A percentile compares a stretch with the other conserved stretches of the same genome.
These are phyloP conservation scores for Botrylloides violaceus DNA, from an alignment of 23 tunicate genomes.

Conservation along the genomic window DNA sequence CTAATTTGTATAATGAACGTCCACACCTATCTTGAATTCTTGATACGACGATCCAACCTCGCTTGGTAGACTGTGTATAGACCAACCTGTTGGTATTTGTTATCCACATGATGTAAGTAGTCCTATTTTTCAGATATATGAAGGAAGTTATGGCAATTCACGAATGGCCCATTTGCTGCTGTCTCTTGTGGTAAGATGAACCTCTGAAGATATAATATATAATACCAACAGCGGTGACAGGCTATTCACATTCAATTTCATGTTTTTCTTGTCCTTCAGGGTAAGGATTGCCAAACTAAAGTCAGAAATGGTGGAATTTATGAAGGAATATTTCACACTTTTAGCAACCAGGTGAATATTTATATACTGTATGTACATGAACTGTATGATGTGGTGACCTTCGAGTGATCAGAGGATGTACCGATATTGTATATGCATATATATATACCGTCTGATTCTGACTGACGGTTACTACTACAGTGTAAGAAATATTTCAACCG, in stretches of 20 bases:
- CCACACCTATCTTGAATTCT: too few relatives aligned
- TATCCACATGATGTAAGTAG: neutral
- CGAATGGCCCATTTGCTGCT: conserved; percentile 38
- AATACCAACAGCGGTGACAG: too few relatives aligned
- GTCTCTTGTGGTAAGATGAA: conserved; percentile 38
- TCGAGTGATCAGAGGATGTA: too few relatives aligned
- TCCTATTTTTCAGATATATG: conserved; percentile 33
- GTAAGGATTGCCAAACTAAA: conserved; percentile 53
- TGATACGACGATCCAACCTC: too few relatives aligned
- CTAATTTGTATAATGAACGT: too few relatives aligned
- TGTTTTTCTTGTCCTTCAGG: conserved; percentile 20
- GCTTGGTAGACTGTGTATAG: neutral
- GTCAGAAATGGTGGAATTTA: conserved; percentile 53
- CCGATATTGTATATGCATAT: too few relatives aligned
- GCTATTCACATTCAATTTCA: neutral
- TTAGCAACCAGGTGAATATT: conserved; percentile 55
- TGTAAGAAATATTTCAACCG: too few relatives aligned
- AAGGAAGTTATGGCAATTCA: conserved; percentile 53
- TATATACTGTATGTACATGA: too few relatives aligned
- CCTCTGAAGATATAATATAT: neutral
- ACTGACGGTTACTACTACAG: too few relatives aligned
- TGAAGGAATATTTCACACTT: conserved; percentile 64
- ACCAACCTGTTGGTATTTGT: neutral
- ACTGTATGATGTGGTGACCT: too few relatives aligned
- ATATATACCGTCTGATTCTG: too few relatives aligned